A percentile compares a stretch with the other conserved stretches of the same genome.
phyloP scores from a whole-genome alignment of 2,113 vertebrate species.

The Crypturellus undulatus region DNA sequence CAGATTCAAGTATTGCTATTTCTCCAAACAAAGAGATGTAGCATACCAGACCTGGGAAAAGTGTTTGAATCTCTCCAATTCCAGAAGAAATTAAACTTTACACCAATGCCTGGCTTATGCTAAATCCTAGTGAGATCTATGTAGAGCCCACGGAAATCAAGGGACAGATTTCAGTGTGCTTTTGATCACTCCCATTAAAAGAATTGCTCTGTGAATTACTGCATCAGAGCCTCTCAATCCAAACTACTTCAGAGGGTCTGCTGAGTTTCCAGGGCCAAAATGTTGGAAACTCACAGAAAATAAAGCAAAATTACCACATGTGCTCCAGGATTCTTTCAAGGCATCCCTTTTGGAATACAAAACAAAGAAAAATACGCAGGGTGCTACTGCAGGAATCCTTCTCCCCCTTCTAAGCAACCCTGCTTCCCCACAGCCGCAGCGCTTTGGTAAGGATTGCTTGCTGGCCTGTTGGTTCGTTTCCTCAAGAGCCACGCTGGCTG shows the following conservation, averaged over 20 bases:
- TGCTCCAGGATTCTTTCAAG: background rate
- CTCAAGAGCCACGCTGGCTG: background rate
- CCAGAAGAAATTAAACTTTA: background rate
- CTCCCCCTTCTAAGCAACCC: background rate
- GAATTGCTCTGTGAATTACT: background rate
- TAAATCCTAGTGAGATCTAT: slow-evolving; percentile 9
- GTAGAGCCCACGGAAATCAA: slow-evolving; percentile 3
- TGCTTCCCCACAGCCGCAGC: background rate
- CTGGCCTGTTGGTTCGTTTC: background rate
- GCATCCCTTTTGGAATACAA: background rate
- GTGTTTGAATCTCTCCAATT: background rate
- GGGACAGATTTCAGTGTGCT: background rate
- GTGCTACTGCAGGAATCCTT: background rate
- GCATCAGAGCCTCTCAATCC: background rate
- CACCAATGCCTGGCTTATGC: background rate
- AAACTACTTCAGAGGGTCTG: slow-evolving; percentile 5
- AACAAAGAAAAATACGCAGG: background rate
- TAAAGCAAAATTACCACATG: background rate
- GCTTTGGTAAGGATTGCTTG: rapidly evolving
- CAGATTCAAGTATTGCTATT: background rate
- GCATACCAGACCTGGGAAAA: background rate
- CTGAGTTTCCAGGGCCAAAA: background rate
- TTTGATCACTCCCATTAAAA: background rate
- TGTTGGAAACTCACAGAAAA: background rate
- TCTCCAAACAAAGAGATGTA: background rate